Percentiles rank a stretch among this genome's conserved stretches.
Evolutionary conservation across 2,888 invertebrate species (phyloP).

Genomic region (Drosophila phalerata): DNA sequence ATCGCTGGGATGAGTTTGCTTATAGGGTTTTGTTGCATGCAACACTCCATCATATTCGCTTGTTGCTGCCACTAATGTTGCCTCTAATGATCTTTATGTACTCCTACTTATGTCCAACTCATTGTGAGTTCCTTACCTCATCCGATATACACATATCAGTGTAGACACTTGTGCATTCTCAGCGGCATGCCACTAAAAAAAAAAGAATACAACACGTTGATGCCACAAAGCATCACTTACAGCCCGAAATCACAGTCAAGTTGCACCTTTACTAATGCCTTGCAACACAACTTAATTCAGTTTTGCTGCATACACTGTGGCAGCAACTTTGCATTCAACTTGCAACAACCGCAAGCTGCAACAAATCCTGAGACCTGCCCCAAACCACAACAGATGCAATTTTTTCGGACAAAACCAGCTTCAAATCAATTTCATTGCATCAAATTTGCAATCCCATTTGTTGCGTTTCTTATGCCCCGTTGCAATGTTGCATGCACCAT

Average conservation of each 20-base stretch:
- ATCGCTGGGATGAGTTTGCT: constrained; percentile 79
- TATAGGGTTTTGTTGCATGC: constrained; percentile 68
- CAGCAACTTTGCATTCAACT: constrained; percentile 17
- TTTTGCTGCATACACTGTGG: constrained; percentile 39
- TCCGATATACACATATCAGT: constrained; percentile 25
- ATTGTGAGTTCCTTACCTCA: constrained; percentile 15
- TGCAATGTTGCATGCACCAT: constrained; percentile 46
- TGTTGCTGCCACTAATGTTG: constrained; percentile 54
- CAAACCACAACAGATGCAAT: constrained; percentile 58
- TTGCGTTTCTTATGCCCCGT: constrained; percentile 55
- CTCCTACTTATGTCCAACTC: constrained; percentile 18
- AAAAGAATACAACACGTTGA: neutral
- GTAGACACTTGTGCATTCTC: neutral
- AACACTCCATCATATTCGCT: constrained; percentile 47
- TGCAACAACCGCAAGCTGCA: constrained; percentile 33
- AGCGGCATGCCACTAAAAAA: constrained; percentile 48
- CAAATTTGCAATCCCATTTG: constrained; percentile 60
- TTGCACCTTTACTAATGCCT: constrained; percentile 76
- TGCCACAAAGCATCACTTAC: constrained; percentile 32
- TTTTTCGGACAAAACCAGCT: constrained; percentile 67
- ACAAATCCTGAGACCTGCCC: constrained; percentile 2
- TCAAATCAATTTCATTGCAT: constrained; percentile 70
- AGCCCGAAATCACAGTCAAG: constrained; percentile 28
- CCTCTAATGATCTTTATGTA: constrained; percentile 53
- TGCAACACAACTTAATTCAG: constrained; percentile 77